Evolutionary conservation across 2,797 vertebrate genomes (phyloP).

Genomic region (Halcyon chelicuti): DNA sequence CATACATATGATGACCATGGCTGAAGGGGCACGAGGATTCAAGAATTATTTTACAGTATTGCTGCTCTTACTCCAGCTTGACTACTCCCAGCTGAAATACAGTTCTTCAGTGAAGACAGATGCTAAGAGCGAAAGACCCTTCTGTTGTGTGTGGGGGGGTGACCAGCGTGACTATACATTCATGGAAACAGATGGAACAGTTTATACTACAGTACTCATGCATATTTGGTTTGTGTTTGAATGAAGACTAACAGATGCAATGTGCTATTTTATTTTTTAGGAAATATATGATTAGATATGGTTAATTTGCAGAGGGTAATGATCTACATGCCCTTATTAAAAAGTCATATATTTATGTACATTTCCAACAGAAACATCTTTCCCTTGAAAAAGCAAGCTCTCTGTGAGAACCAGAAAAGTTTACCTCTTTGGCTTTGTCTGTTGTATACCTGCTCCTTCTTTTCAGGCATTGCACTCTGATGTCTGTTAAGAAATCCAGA

Average conservation of each 20-base stretch:
- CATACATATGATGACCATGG: fast-evolving
- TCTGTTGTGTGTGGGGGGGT: constrained; percentile 32
- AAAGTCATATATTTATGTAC: constrained; percentile 37
- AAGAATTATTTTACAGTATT: background rate
- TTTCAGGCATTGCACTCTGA: background rate
- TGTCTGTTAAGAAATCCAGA: background rate
- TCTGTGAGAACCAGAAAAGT: background rate
- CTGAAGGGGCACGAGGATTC: background rate
- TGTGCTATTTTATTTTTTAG: constrained; percentile 63
- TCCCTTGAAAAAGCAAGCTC: background rate
- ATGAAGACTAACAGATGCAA: constrained; percentile 65
- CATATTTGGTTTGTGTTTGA: constrained; percentile 65
- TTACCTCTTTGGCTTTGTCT: background rate
- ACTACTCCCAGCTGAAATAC: constrained; percentile 3
- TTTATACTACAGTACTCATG: constrained; percentile 61
- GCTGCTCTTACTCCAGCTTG: background rate
- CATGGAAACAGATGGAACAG: constrained; percentile 66
- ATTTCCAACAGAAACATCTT: constrained; percentile 8
- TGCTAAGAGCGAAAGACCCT: constrained; percentile 43
- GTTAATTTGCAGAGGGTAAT: constrained; percentile 70
- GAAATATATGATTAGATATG: constrained; percentile 65
- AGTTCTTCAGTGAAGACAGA: constrained; percentile 43
- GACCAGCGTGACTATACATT: constrained; percentile 50
- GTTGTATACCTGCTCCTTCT: background rate
- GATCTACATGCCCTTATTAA: constrained; percentile 62